These are phyloP conservation scores for Siniperca chuatsi DNA, from an alignment of 2,113 vertebrate genomes.

Conservation along the genomic window DNA sequence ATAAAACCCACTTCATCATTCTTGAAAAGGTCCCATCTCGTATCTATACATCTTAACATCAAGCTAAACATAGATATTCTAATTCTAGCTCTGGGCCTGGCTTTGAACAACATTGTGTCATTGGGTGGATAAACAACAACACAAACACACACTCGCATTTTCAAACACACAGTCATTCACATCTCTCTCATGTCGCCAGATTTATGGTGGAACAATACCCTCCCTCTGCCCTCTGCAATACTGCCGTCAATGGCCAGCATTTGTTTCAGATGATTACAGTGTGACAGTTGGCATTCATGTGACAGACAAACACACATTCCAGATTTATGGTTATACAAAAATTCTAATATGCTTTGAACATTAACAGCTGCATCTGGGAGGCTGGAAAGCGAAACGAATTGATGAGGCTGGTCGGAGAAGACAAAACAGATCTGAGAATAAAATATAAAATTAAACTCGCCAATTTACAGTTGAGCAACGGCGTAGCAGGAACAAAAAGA, in stretches of 20 bases:
- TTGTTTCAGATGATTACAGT: conserved; percentile 63
- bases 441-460: conserved; percentile 55
- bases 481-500: conserved; percentile 30
- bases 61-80: conserved; percentile 56
- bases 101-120: conserved; percentile 41
- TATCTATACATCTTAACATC: conserved; percentile 37
- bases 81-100: conserved; percentile 43
- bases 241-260: conserved; percentile 54
- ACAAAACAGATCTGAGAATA: conserved; percentile 47
- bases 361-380: conserved; percentile 45
- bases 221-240: conserved; percentile 45
- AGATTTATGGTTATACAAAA: conserved; percentile 60
- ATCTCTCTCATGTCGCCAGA: conserved; percentile 48
- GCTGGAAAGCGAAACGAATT: conserved; percentile 56
- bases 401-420: conserved; percentile 43
- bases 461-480: conserved; percentile 53
- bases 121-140: conserved; percentile 19
- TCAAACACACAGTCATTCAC: conserved; percentile 14
- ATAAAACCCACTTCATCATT: conserved; percentile 59
- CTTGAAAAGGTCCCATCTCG: conserved; percentile 48
- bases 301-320: conserved; percentile 43
- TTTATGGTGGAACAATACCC: conserved; percentile 54
- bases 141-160: conserved; percentile 8
- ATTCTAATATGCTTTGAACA: conserved; percentile 60
- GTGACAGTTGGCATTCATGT: conserved; percentile 52